phyloP scores from a whole-genome alignment of 92 coral and sea anemone genomes.

The Porites cylindrica region DNA sequence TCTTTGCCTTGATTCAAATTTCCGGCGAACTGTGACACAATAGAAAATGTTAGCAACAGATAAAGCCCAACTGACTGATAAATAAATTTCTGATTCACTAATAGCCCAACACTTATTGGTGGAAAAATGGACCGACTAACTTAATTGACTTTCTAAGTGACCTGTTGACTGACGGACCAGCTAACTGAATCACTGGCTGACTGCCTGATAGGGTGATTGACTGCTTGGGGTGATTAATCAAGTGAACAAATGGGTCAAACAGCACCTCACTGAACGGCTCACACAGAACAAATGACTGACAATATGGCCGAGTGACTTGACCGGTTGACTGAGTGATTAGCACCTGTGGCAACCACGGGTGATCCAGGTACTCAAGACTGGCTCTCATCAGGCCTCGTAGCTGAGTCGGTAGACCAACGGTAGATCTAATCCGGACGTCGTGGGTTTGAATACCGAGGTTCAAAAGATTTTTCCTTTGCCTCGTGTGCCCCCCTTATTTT shows the following conservation, averaged over 20 bases:
- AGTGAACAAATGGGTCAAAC: not conserved
- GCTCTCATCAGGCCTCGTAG: no score
- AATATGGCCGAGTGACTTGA: not conserved
- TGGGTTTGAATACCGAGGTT: no score
- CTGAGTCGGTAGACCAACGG: no score
- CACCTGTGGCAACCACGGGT: no score
- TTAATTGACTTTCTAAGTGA: not conserved
- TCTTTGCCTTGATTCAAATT: conserved; percentile 84
- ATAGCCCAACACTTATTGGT: not conserved
- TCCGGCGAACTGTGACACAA: conserved; percentile 75
- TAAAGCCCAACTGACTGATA: not conserved
- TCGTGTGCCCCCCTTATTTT: no score
- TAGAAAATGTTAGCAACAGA: not conserved
- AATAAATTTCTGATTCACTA: not conserved
- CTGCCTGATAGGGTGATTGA: not conserved
- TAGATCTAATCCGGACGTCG: no score
- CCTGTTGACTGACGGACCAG: not conserved
- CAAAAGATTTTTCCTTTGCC: no score
- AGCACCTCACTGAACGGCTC: no score
- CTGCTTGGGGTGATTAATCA: not conserved
- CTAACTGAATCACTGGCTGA: not conserved
- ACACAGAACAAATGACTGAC: no score
- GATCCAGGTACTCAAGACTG: no score
- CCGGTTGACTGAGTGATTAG: not conserved
- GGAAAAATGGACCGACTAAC: not conserved